A percentile compares a stretch with the other conserved stretches of the same genome.
phyloP scores from a whole-genome alignment of 2,888 invertebrate species.

The Rotaria macrura region DNA sequence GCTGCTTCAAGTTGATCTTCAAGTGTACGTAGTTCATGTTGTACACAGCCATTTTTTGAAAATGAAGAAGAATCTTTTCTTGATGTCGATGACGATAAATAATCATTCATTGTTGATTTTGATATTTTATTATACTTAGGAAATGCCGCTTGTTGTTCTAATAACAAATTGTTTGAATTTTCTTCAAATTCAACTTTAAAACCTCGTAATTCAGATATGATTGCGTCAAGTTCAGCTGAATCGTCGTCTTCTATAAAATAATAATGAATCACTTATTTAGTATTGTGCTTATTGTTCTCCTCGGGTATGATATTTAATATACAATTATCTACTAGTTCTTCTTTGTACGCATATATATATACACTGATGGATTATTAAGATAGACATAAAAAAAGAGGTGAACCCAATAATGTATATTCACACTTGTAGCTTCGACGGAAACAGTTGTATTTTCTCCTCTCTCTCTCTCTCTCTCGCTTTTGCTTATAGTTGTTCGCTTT shows the following conservation, averaged over 20 bases:
- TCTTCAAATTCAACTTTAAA: neutral
- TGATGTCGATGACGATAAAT: neutral
- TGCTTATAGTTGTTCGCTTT: too few relatives aligned
- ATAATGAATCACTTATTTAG: neutral
- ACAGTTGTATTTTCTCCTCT: neutral
- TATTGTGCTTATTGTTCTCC: neutral
- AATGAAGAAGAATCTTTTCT: neutral
- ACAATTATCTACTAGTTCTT: neutral
- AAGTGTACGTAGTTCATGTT: constrained; percentile 9
- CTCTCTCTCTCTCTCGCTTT: neutral
- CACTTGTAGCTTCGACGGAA: neutral
- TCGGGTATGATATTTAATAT: neutral
- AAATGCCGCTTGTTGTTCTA: neutral
- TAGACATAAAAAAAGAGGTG: neutral
- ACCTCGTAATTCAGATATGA: neutral
- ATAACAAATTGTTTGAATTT: neutral
- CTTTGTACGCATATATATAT: neutral
- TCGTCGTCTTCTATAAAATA: neutral
- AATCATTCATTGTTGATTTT: neutral
- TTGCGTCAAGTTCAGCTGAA: neutral
- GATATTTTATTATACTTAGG: neutral
- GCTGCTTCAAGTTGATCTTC: constrained; percentile 22
- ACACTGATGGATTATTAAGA: neutral
- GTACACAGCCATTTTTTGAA: neutral
- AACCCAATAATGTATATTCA: neutral